These are phyloP conservation scores for Phyllostomus discolor DNA, from an alignment of 2,113 vertebrate species.

Conservation along the genomic window DNA sequence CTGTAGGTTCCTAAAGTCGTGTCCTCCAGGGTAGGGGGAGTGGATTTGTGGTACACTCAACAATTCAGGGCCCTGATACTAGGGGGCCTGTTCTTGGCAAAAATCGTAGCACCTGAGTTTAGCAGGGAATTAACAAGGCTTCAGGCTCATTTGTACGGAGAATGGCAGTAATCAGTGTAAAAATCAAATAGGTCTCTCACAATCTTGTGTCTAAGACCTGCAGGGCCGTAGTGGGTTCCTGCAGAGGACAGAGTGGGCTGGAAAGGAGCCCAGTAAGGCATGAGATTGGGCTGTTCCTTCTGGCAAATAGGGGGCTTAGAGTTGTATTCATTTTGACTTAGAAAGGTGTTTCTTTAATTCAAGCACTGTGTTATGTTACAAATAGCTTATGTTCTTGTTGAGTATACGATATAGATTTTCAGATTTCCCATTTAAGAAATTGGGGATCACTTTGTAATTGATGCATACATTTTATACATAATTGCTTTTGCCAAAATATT, in stretches of 20 bases:
- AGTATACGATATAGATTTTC: neutral
- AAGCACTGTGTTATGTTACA: neutral
- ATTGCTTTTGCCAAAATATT: neutral
- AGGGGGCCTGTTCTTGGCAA: neutral
- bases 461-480: neutral
- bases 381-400: neutral
- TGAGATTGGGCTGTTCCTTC: neutral
- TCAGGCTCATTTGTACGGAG: neutral
- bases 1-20: neutral
- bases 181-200: neutral
- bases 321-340: neutral
- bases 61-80: neutral
- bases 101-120: neutral
- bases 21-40: neutral
- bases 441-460: neutral
- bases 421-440: neutral
- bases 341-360: neutral
- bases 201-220: neutral
- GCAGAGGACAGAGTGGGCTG: neutral
- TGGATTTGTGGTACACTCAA: neutral
- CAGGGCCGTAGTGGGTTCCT: neutral
- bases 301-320: neutral
- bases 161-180: neutral
- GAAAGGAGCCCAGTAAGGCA: neutral
- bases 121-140: neutral